Conservation (phyloP, 23 tunicate genomes). For the Botrylloides violaceus region DNA sequence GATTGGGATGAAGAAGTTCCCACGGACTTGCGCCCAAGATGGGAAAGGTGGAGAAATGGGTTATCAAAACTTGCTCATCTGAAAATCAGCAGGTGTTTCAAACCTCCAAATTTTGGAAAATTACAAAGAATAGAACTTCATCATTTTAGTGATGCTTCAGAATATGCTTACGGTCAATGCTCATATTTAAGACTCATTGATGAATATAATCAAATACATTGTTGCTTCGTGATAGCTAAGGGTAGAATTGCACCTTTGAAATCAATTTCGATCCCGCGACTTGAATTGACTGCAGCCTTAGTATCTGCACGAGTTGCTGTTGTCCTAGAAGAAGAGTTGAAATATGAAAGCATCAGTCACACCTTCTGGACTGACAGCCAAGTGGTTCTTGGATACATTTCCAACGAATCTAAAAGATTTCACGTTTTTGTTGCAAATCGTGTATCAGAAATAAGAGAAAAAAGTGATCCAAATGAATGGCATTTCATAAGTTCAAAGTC, state of each 20-base stretch:
- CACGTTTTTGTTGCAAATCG: neutral
- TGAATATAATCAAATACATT: neutral
- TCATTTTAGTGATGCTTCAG: neutral
- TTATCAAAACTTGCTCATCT: neutral
- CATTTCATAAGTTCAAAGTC: too few species aligned
- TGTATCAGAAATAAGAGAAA: neutral
- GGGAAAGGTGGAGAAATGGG: neutral
- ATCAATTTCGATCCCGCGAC: neutral
- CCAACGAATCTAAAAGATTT: neutral
- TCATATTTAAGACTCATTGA: neutral
- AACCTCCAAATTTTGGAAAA: neutral
- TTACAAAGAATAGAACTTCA: neutral
- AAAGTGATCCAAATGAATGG: too few species aligned
- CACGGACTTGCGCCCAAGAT: neutral
- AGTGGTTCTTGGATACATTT: neutral
- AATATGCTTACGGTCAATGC: neutral
- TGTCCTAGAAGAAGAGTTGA: neutral
- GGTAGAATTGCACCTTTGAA: neutral
- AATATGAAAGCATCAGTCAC: neutral
- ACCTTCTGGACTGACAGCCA: neutral
- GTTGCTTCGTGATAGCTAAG: neutral
- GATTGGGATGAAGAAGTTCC: too few species aligned
- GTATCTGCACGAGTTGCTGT: neutral
- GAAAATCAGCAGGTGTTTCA: neutral
- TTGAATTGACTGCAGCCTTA: neutral